Evolutionary conservation across 2,888 invertebrate genomes (phyloP).

Genomic region (Tholera decimalis): DNA sequence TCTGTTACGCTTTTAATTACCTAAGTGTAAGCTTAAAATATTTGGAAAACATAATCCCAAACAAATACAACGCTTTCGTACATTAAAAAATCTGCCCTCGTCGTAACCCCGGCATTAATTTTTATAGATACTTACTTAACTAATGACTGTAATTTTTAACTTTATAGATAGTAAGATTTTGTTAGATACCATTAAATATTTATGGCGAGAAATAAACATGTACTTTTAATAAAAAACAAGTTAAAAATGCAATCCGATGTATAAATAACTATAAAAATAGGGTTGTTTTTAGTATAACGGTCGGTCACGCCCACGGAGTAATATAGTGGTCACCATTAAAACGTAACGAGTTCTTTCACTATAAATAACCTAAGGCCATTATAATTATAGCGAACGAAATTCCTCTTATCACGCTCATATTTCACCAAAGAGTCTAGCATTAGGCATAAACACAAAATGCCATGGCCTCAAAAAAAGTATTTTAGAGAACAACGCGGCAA

Average conservation of each 20-base stretch:
- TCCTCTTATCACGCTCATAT: constrained; percentile 88
- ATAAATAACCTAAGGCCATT: constrained; percentile 86
- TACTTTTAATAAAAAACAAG: constrained; percentile 53
- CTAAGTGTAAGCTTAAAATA: constrained; percentile 24
- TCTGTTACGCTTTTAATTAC: constrained; percentile 34
- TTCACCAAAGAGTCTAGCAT: constrained; percentile 85
- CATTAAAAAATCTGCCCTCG: constrained; percentile 31
- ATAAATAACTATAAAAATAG: constrained; percentile 76
- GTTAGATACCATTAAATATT: constrained; percentile 60
- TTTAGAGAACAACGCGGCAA: constrained; percentile 68
- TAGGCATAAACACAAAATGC: constrained; percentile 79
- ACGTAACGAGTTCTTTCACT: constrained; percentile 84
- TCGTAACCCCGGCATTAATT: constrained; percentile 46
- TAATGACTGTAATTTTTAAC: constrained; percentile 58
- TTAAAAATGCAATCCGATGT: constrained; percentile 69
- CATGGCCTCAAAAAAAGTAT: constrained; percentile 69
- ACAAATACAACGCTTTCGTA: constrained; percentile 8
- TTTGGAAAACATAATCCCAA: constrained; percentile 35
- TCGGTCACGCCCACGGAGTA: constrained; percentile 81
- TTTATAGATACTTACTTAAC: constrained; percentile 60
- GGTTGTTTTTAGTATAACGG: constrained; percentile 76
- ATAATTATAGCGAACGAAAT: constrained; percentile 88
- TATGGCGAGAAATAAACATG: constrained; percentile 56
- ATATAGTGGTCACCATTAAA: constrained; percentile 90
- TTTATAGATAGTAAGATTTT: constrained; percentile 59